phyloP scores from a whole-genome alignment of 2,113 vertebrate species.

The Haemorhous mexicanus region DNA sequence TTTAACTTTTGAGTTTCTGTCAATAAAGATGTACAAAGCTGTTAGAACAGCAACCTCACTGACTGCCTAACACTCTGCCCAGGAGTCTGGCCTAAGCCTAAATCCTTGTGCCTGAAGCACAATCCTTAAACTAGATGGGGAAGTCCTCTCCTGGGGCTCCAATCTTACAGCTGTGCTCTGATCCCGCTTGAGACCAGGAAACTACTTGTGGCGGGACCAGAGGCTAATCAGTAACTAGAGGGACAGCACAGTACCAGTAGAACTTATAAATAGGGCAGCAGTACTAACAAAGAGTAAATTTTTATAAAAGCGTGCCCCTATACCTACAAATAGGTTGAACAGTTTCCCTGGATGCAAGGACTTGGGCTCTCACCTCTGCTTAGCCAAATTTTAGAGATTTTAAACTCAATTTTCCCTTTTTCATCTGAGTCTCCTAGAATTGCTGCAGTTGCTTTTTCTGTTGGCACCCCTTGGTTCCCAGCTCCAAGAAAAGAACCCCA shows the following conservation, averaged over 20 bases:
- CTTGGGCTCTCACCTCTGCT: neutral
- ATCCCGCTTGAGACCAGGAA: neutral
- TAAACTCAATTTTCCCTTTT: neutral
- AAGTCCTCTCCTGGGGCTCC: neutral
- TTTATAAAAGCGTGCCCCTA: neutral
- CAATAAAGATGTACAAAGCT: neutral
- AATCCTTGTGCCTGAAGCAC: neutral
- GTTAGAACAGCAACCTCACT: neutral
- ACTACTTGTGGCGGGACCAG: neutral
- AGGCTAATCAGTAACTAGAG: neutral
- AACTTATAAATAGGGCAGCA: neutral
- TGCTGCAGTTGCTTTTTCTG: neutral
- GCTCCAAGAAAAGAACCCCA: neutral
- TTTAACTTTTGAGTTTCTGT: neutral
- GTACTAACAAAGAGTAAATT: neutral
- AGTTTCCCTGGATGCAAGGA: neutral
- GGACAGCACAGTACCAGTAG: neutral
- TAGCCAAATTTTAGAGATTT: neutral
- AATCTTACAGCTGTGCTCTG: neutral
- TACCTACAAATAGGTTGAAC: neutral
- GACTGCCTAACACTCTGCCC: neutral
- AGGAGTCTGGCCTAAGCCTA: neutral
- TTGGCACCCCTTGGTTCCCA: neutral
- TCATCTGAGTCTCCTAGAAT: neutral
- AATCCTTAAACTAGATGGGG: neutral